Conservation (phyloP, 2,797 vertebrate genomes). For the Parambassis ranga region DNA sequence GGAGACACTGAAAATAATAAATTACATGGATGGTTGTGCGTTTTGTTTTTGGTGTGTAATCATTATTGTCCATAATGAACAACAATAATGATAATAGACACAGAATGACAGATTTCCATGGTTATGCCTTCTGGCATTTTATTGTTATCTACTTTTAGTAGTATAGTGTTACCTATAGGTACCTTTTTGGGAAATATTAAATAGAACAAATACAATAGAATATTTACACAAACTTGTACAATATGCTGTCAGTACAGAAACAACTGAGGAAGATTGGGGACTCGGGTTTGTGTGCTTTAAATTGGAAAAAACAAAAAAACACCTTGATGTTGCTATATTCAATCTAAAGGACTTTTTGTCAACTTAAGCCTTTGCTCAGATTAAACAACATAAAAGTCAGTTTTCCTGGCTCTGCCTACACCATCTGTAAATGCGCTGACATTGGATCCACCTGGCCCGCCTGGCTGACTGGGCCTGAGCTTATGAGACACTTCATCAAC, state of each 20-base stretch:
- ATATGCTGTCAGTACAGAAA: background rate
- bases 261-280: background rate
- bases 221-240: background rate
- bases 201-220: too few species aligned
- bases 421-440: conserved; percentile 66
- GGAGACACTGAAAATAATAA: too few species aligned
- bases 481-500: conserved; percentile 76
- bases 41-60: too few species aligned
- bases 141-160: too few species aligned
- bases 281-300: background rate
- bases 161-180: too few species aligned
- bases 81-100: too few species aligned
- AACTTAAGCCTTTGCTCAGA: background rate
- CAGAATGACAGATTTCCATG: too few species aligned
- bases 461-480: conserved; percentile 34
- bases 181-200: too few species aligned
- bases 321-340: background rate
- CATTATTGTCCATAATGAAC: too few species aligned
- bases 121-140: too few species aligned
- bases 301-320: too few species aligned
- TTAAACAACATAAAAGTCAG: conserved; percentile 10
- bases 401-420: conserved; percentile 20
- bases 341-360: background rate
- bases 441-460: conserved; percentile 59
- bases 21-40: too few species aligned